These are phyloP conservation scores for Hydrozoanthus tunicans DNA, from an alignment of 64 coral and sea anemone species.

Conservation along the genomic window DNA sequence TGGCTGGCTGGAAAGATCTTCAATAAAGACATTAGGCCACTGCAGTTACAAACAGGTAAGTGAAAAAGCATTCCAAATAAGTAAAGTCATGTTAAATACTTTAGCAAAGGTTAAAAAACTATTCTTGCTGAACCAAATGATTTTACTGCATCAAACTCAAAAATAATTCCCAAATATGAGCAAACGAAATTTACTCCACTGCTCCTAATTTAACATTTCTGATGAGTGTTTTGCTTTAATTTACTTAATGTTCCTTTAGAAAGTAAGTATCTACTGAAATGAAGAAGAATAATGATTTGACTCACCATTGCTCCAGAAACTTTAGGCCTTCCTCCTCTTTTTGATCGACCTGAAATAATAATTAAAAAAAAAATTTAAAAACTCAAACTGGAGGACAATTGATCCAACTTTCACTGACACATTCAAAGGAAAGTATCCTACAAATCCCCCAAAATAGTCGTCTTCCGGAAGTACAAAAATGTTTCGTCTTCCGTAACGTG, in stretches of 20 bases:
- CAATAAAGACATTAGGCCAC: too few relatives aligned
- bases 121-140: too few relatives aligned
- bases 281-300: neutral
- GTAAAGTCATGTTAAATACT: too few relatives aligned
- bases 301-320: conserved; percentile 40
- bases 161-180: too few relatives aligned
- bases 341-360: conserved; percentile 37
- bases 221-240: neutral
- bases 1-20: too few relatives aligned
- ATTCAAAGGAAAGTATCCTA: neutral
- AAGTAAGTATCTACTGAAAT: neutral
- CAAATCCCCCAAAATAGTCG: conserved; percentile 24
- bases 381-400: neutral
- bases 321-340: conserved; percentile 52
- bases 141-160: too few relatives aligned
- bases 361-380: neutral
- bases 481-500: neutral
- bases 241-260: neutral
- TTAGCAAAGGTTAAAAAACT: too few relatives aligned
- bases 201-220: neutral
- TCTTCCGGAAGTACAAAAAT: conserved; percentile 48
- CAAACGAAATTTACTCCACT: neutral
- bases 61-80: too few relatives aligned
- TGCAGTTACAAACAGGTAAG: too few relatives aligned
- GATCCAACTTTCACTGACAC: neutral